phyloP scores from a whole-genome alignment of 1,140 invertebrate genomes.

The Kradibia gibbosae region DNA sequence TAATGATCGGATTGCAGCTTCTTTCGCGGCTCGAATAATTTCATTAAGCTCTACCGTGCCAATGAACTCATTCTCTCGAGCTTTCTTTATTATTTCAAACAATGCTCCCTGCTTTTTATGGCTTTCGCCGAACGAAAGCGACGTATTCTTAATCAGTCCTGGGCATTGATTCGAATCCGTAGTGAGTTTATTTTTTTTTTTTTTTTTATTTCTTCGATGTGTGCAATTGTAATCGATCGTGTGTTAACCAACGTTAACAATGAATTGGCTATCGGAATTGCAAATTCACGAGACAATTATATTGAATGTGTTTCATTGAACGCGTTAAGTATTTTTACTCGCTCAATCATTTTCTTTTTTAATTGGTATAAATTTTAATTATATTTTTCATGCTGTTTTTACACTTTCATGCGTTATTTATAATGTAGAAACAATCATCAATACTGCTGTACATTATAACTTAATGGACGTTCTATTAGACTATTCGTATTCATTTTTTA shows the following conservation, averaged over 20 bases:
- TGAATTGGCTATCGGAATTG: background rate
- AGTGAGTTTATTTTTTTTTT: constrained; percentile 10
- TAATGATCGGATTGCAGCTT: background rate
- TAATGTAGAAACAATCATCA: too few species aligned
- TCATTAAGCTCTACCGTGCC: background rate
- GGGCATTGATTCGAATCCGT: background rate
- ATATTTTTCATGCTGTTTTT: too few species aligned
- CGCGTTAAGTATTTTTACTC: too few species aligned
- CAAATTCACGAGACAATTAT: background rate
- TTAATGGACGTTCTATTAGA: too few species aligned
- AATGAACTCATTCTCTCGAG: background rate
- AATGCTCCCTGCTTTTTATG: background rate
- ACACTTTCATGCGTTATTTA: too few species aligned
- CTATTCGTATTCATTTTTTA: too few species aligned
- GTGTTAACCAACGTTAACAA: background rate
- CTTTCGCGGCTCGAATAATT: background rate
- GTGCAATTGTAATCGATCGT: background rate
- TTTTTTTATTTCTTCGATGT: too few species aligned
- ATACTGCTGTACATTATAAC: too few species aligned
- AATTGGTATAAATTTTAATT: too few species aligned
- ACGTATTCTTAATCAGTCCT: background rate
- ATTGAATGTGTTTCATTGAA: too few species aligned
- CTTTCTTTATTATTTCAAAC: background rate
- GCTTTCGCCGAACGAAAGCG: background rate
- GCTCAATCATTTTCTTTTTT: too few species aligned